phyloP scores from a whole-genome alignment of 2,113 vertebrate species.

The Aphyosemion australe region DNA sequence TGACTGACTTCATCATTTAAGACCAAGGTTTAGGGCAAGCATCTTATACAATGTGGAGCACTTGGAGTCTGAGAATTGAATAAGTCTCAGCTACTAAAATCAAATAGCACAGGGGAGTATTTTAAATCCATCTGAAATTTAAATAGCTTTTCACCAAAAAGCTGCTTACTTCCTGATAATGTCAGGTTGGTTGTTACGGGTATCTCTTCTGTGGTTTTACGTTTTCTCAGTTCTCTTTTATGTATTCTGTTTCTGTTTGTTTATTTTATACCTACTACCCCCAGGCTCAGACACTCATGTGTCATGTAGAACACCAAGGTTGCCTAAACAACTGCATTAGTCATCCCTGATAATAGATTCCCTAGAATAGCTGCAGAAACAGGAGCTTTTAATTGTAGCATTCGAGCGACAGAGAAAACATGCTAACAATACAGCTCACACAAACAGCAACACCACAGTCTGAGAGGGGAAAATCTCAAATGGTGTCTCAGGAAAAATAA shows the following conservation, averaged over 20 bases:
- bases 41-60: too few relatives aligned
- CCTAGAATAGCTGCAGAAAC: constrained; percentile 23
- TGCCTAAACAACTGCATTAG: constrained; percentile 37
- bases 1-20: too few relatives aligned
- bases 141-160: not conserved
- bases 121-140: not conserved
- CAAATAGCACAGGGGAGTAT: too few relatives aligned
- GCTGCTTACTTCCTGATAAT: too few relatives aligned
- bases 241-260: constrained; percentile 12
- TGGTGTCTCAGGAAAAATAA: constrained; percentile 4
- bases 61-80: too few relatives aligned
- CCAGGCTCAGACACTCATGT: constrained; percentile 5
- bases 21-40: too few relatives aligned
- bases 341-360: constrained; percentile 27
- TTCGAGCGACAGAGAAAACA: constrained; percentile 1
- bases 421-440: not conserved
- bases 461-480: not conserved
- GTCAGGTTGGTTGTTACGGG: constrained; percentile 7
- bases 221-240: not conserved
- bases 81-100: too few relatives aligned
- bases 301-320: constrained; percentile 17
- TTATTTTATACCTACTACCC: constrained; percentile 6
- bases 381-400: constrained; percentile 11
- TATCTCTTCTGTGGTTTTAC: not conserved
- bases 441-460: not conserved